phyloP scores from a whole-genome alignment of 2,113 vertebrate species.

The Anolis carolinensis region DNA sequence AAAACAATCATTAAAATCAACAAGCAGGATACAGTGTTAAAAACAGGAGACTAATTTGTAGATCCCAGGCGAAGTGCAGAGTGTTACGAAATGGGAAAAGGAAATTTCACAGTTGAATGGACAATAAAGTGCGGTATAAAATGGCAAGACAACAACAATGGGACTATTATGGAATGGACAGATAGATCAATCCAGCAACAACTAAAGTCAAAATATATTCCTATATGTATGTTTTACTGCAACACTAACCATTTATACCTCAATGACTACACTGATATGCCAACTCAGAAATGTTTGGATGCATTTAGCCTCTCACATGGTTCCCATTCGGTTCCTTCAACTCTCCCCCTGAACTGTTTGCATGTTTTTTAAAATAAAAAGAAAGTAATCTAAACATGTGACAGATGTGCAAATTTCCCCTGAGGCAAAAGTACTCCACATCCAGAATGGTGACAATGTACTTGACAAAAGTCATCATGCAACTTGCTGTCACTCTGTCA shows the following conservation, averaged over 20 bases:
- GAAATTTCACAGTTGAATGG: too few species aligned
- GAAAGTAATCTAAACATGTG: conserved; percentile 51
- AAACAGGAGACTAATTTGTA: too few species aligned
- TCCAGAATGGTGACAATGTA: not conserved
- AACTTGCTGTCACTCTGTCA: not conserved
- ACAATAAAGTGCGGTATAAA: too few species aligned
- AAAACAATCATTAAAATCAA: too few species aligned
- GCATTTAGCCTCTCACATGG: not conserved
- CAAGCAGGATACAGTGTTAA: too few species aligned
- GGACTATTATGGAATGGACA: too few species aligned
- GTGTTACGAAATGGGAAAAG: too few species aligned
- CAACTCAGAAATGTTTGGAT: not conserved
- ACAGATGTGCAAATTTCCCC: conserved; percentile 54
- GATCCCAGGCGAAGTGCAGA: too few species aligned
- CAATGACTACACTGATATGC: not conserved
- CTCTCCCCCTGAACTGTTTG: not conserved
- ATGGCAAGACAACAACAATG: too few species aligned
- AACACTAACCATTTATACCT: not conserved
- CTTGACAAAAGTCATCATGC: not conserved
- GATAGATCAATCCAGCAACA: too few species aligned
- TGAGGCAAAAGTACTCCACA: conserved; percentile 41
- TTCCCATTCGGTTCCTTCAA: not conserved
- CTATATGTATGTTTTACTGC: not conserved
- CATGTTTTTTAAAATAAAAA: conserved; percentile 52
- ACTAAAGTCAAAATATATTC: not conserved